Percentiles rank a stretch among this genome's conserved stretches.
These are phyloP conservation scores for Eupithecia tripunctaria DNA, from an alignment of 2,888 invertebrate species.

Conservation along the genomic window DNA sequence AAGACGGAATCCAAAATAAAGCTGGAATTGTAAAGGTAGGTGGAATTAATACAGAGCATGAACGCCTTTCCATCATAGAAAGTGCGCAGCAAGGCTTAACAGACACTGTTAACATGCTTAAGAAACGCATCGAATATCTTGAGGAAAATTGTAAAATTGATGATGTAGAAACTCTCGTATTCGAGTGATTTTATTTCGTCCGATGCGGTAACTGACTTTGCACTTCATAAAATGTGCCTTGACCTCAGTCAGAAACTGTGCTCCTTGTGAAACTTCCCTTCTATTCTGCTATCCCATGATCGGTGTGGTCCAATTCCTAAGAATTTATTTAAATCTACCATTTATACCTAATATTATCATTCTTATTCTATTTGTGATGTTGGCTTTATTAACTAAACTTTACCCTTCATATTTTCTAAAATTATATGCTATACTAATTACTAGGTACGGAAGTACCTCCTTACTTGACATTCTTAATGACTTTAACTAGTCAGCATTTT, in stretches of 20 bases:
- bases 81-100: slow-evolving; percentile 55
- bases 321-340: slow-evolving; percentile 44
- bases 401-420: slow-evolving; percentile 32
- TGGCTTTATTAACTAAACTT: slow-evolving; percentile 17
- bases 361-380: slow-evolving; percentile 18
- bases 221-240: slow-evolving; percentile 3
- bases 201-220: not conserved
- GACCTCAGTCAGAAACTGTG: slow-evolving; percentile 9
- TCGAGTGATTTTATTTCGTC: not conserved
- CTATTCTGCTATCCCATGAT: slow-evolving; percentile 39
- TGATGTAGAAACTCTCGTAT: slow-evolving; percentile 8
- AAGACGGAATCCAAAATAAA: not conserved
- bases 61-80: slow-evolving; percentile 60
- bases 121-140: slow-evolving; percentile 62
- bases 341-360: slow-evolving; percentile 15
- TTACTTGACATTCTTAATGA: not conserved
- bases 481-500: not conserved
- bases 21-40: slow-evolving; percentile 42
- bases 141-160: slow-evolving; percentile 54
- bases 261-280: not conserved
- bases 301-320: slow-evolving; percentile 63
- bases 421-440: slow-evolving; percentile 17
- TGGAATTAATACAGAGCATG: slow-evolving; percentile 23
- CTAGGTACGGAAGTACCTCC: not conserved
- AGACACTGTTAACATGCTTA: slow-evolving; percentile 55